Conservation (phyloP, 2,888 invertebrate genomes). For the Erynnis tages region DNA sequence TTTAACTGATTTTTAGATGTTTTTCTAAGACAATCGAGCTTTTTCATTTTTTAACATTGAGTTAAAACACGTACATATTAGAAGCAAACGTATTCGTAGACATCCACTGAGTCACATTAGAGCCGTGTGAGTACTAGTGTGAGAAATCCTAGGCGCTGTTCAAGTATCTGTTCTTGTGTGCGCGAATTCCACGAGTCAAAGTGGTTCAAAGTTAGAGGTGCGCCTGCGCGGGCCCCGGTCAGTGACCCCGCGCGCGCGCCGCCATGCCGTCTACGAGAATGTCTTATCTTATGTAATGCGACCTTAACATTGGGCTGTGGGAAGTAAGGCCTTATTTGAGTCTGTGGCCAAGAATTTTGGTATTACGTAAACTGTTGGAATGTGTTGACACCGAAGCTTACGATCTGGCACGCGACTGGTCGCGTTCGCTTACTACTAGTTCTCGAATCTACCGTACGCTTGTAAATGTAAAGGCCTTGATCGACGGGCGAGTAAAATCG, state of each 20-base stretch:
- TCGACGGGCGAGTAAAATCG: too few species aligned
- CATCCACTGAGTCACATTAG: too few species aligned
- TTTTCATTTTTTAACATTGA: too few species aligned
- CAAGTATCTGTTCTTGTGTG: constrained; percentile 34
- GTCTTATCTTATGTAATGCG: constrained; percentile 63
- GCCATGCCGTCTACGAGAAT: constrained; percentile 75
- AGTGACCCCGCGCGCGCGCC: constrained; percentile 63
- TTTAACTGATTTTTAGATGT: too few species aligned
- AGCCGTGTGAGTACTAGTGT: neutral
- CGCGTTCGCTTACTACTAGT: neutral
- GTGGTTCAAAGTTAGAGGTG: constrained; percentile 56
- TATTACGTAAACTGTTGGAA: constrained; percentile 4
- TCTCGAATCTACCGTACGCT: too few species aligned
- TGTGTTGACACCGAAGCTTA: constrained; percentile 1
- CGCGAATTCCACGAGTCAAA: constrained; percentile 51
- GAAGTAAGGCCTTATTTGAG: constrained; percentile 30
- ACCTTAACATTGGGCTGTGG: constrained; percentile 73
- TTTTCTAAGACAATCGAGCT: too few species aligned
- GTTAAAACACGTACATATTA: too few species aligned
- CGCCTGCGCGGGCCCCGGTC: constrained; percentile 74
- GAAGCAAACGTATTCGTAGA: too few species aligned
- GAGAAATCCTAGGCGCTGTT: neutral
- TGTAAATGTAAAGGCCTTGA: too few species aligned
- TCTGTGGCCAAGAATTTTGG: constrained; percentile 5
- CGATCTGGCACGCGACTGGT: neutral